Base-by-base conservation (phyloP, 2,797 vertebrate genomes). In the Thamnophis elegans region DNA sequence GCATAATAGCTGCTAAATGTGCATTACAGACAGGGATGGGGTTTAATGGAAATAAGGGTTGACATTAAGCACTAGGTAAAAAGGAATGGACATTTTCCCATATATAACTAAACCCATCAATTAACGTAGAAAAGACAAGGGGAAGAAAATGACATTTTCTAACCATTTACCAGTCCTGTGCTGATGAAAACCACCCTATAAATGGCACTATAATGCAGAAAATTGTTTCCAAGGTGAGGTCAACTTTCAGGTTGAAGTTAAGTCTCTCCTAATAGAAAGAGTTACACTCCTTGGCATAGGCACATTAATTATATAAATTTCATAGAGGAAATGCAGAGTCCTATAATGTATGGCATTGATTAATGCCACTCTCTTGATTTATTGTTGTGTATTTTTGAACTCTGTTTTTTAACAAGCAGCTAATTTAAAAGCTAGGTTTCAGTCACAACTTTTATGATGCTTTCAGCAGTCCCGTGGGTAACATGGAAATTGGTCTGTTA, bases 351-450 rank as follows among this genome's bases (percentile, higher is more conserved):
- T 25, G 90, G 94, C 89, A 88, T 92, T 92, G 96, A 96, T 96
- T 94, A 96, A 89, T 94, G 85, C 59, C 28, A 53, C 73, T 87
- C 54, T 92, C 85, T 87, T 93, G 93, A 96, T 96, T 97, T 96
- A 95, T 60, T 65, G 59, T 58, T 92, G 42, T 0, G 53, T 91
- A 92, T 96, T 96, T 96, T 95, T 91, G 5, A 95, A 96, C 89
- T 36, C 20, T 85, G 90, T 95, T 92, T 68, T 90, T 94, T 94
- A 96, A 94, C 96, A 96, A 95, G 92, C 51, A 94, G 91, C 91
- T 96, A 89, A 95, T 95, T 97, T 95, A 95, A 95, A 97, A 96
- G 92, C 92, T 94, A n/a, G 14, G 93, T 94, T 91, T 89, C 94
- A 53, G 89, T 88, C 68, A 95, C 90, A 94, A 93, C 54, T 89